Evolutionary conservation across 2,888 invertebrate species (phyloP).

Genomic region (Endomychus coccineus): DNA sequence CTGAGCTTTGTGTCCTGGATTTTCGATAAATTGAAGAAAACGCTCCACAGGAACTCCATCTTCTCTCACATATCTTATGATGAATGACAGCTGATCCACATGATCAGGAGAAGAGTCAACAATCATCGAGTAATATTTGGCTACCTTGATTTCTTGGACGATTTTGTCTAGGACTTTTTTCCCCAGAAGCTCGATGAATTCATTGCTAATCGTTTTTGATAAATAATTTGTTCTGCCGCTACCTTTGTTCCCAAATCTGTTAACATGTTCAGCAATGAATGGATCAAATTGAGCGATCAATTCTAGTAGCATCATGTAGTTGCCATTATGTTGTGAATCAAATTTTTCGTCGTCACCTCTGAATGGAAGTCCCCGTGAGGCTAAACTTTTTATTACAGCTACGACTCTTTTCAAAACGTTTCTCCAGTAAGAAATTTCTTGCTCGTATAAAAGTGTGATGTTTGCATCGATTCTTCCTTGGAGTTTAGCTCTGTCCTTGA

Average conservation of each 20-base stretch:
- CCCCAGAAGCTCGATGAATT: background rate
- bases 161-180: background rate
- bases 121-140: too few relatives aligned
- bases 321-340: conserved; percentile 26
- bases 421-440: conserved; percentile 25
- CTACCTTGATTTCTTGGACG: too few relatives aligned
- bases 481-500: background rate
- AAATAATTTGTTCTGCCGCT: conserved; percentile 2
- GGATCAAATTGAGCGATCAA: conserved; percentile 30
- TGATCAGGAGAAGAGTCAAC: too few relatives aligned
- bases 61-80: too few relatives aligned
- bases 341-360: conserved; percentile 25
- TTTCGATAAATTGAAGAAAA: conserved; percentile 2
- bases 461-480: conserved; percentile 14
- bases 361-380: conserved; percentile 20
- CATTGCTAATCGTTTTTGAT: background rate
- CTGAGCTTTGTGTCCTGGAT: conserved; percentile 1
- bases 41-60: background rate
- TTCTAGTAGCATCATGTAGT: conserved; percentile 28
- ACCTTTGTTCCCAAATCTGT: conserved; percentile 2
- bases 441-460: conserved; percentile 10
- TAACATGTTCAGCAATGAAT: conserved; percentile 28
- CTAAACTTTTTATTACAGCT: conserved; percentile 16
- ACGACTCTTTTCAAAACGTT: conserved; percentile 27
- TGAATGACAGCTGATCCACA: too few relatives aligned